A percentile compares a stretch with the other conserved stretches of the same genome.
phyloP scores from a whole-genome alignment of 2,113 vertebrate species.

The Triplophysa dalaica region DNA sequence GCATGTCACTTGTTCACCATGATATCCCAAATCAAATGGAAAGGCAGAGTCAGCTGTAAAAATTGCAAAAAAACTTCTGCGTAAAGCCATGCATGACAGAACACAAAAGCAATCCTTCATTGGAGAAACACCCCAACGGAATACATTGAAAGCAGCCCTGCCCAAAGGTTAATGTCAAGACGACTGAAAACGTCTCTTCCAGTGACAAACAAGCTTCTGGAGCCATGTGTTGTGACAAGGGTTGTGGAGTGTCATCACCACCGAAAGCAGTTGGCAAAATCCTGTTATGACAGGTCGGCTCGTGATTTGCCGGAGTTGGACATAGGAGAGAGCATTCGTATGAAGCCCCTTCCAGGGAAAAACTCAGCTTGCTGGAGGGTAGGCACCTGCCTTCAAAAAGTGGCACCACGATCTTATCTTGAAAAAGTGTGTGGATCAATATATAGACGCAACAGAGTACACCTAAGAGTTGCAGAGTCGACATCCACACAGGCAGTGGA shows the following conservation, averaged over 20 bases:
- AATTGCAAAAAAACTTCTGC: too few relatives aligned
- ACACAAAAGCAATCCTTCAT: too few relatives aligned
- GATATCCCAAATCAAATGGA: too few relatives aligned
- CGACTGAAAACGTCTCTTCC: too few relatives aligned
- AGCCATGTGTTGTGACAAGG: not conserved
- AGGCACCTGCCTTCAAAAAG: not conserved
- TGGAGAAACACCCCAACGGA: too few relatives aligned
- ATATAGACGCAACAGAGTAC: slow-evolving; percentile 38
- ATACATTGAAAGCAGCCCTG: too few relatives aligned
- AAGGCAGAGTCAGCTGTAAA: too few relatives aligned
- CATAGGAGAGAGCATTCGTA: slow-evolving; percentile 21
- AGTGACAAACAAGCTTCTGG: too few relatives aligned
- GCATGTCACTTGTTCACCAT: too few relatives aligned
- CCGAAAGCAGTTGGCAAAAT: slow-evolving; percentile 1
- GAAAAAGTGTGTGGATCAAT: slow-evolving; percentile 39
- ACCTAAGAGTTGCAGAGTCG: slow-evolving; percentile 16
- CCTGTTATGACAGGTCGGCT: slow-evolving; percentile 19
- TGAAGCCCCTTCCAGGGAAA: slow-evolving; percentile 46
- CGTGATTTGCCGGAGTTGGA: slow-evolving; percentile 30
- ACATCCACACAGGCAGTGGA: not conserved
- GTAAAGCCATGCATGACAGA: too few relatives aligned
- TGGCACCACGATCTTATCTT: slow-evolving; percentile 41
- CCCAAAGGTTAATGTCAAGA: too few relatives aligned
- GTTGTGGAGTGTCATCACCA: not conserved
- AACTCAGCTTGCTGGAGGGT: slow-evolving; percentile 2